Base-by-base conservation (phyloP, 2,113 vertebrate genomes). In the Sylvilagus bachmani region DNA sequence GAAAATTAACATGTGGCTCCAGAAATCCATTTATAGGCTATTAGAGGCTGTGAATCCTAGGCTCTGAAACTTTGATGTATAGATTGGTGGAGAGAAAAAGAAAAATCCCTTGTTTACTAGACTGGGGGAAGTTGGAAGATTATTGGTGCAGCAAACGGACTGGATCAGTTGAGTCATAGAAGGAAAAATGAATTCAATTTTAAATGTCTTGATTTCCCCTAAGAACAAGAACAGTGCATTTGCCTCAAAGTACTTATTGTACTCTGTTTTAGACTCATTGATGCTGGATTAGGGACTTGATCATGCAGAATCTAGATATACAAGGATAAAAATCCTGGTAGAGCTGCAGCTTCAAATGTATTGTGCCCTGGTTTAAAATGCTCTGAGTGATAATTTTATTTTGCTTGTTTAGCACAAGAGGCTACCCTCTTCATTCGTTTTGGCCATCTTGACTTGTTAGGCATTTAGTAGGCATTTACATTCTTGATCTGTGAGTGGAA, bases 401-500 rank as follows among this genome's bases (percentile, higher is more conserved):
- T 91, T 90, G 13, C 53, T 94, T 86, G 27, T 77, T 90, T 85
- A 51, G 16, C 92, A 49, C 66, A 79, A 36, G 71, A 89, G 36
- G 10, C 36, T 78, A 11, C 66, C 44, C 12, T 91, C 4, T 55
- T 55, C 22, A 12, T 80, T 9, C 86, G 33, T 86, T 33, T 77
- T 80, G 44, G 89, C 22, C 49, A 33, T 87, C 70, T 94, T 74
- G 75, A 51, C 29, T 81, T 38, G 38, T 92, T 4, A 75, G 73
- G 27, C 5, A 44, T 78, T 95, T 74, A 91, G 29, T 77, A 77
- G 10, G 12, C 55, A 87, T 86, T 79, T 79, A 10, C 86, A 1
- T 90, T 93, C 58, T 84, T 92, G 74, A 64, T 84, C 25, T 95
- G 92, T 96, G 82, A 75, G 64, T 78, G 74, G 61, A 96, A 93